Evolutionary conservation across 2,797 vertebrate genomes (phyloP).

Genomic region (Semaprochilodus insignis): DNA sequence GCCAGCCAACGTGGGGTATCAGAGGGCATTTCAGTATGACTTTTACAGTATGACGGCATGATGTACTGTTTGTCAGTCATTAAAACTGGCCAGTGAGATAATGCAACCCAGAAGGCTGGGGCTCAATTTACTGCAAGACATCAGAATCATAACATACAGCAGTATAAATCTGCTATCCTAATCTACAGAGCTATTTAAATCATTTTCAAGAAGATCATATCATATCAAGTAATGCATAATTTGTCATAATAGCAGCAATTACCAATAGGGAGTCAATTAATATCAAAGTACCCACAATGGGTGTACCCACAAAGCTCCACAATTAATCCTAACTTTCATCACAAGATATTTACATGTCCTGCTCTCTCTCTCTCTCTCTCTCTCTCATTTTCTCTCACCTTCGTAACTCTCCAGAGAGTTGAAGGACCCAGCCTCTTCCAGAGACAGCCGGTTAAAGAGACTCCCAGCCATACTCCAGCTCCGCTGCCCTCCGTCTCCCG

Average conservation of each 20-base stretch:
- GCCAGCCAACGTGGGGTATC: no score
- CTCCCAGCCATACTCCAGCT: conserved; percentile 74
- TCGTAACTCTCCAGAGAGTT: conserved; percentile 76
- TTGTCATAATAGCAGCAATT: background rate
- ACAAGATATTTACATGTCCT: background rate
- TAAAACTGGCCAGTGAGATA: no score
- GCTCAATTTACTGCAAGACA: no score
- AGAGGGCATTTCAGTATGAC: no score
- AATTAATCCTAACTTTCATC: background rate
- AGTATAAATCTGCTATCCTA: no score
- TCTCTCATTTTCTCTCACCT: conserved; percentile 42
- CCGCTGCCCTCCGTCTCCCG: conserved; percentile 51
- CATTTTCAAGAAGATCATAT: no score
- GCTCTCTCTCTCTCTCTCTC: background rate
- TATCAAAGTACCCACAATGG: background rate
- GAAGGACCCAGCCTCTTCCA: conserved; percentile 77
- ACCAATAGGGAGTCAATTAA: background rate
- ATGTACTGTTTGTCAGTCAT: no score
- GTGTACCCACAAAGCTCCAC: background rate
- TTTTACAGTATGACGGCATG: no score
- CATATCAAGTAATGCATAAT: no score
- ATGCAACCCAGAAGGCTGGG: no score
- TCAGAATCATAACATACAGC: no score
- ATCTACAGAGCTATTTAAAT: no score
- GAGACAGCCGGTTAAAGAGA: conserved; percentile 76